phyloP scores from a whole-genome alignment of 2,113 vertebrate species.

The Oncorhynchus clarkii region DNA sequence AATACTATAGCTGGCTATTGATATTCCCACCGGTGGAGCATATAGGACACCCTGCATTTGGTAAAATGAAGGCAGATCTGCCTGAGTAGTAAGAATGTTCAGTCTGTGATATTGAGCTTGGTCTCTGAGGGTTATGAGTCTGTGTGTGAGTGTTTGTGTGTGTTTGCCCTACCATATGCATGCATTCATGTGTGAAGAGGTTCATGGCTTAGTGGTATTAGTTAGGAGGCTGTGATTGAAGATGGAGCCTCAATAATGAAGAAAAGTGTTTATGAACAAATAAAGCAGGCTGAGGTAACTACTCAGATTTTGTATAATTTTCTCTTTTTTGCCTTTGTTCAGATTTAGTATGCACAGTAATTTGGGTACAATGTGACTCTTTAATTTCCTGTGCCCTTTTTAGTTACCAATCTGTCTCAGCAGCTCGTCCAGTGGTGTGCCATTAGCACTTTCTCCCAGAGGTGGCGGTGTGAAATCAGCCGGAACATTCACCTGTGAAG shows the following conservation, averaged over 20 bases:
- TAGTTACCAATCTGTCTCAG: not conserved
- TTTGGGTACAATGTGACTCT: not conserved
- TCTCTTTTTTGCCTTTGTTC: not conserved
- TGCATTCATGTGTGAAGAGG: not conserved
- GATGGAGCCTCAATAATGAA: not conserved
- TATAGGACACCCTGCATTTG: constrained; percentile 53
- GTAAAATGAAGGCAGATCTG: constrained; percentile 57
- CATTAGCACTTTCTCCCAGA: constrained; percentile 16
- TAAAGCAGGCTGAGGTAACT: not conserved
- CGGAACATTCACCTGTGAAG: constrained; percentile 2
- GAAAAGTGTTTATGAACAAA: not conserved
- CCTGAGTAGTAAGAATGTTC: constrained; percentile 43
- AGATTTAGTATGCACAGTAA: not conserved
- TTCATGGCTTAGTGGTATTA: not conserved
- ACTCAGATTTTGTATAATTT: not conserved
- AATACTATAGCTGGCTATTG: constrained; percentile 63
- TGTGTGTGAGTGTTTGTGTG: not conserved
- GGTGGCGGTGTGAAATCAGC: constrained; percentile 8
- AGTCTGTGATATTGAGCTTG: constrained; percentile 51
- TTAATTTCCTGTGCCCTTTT: not conserved
- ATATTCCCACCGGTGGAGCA: constrained; percentile 62
- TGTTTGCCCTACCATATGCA: not conserved
- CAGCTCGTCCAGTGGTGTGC: not conserved
- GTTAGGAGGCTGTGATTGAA: not conserved
- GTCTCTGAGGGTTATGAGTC: constrained; percentile 32